Base-by-base conservation (phyloP, 2,888 invertebrate species). In the Pachycephus smyrnensis region DNA sequence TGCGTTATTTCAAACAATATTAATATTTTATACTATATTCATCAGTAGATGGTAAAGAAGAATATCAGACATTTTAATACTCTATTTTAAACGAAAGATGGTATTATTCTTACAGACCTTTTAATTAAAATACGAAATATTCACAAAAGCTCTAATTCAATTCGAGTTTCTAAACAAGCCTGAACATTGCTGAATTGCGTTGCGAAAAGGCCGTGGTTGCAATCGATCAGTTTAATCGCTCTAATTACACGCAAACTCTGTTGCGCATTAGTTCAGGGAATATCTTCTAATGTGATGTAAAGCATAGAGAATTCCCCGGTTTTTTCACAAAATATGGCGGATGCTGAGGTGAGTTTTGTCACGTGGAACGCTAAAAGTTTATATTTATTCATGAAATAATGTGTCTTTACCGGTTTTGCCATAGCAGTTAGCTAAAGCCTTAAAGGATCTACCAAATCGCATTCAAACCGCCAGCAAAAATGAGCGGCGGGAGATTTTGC, bases 381-480 rank as follows among this genome's bases (percentile, higher is more conserved):
- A 75, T 71, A 79, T 75, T 84, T 82, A 32, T 75, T 81, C 55
- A 78, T 77, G 68, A 78, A 81, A 78, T 81, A 84, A 80, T 79
- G 75, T 77, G 75, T 75, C 76, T 23, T 35, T 73, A 68, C 78
- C 76, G n/a, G 75, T 73, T 12, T 82, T 80, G 81, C 81, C 82
- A 68, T 92, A 92, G 79, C 92, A 96, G 95, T 92, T 95, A 85
- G 92, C 94, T 84, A 95, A 93, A 92, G 94, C 94, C 88, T 92
- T 96, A 85, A 95, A 95, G 92, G 96, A 96, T 93, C 93, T 96
- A 88, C 95, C 95, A 79, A 94, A 94, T 90, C 94, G 94, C 92
- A 94, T 96, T 87, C 96, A 96, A 91, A 95, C 95, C 88, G 93
- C 95, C 84, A 96, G 95, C 92, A 92, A 94, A 89, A 95, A 94